Base-by-base conservation (phyloP, 2,888 invertebrate genomes). In the Papilio gigon region DNA sequence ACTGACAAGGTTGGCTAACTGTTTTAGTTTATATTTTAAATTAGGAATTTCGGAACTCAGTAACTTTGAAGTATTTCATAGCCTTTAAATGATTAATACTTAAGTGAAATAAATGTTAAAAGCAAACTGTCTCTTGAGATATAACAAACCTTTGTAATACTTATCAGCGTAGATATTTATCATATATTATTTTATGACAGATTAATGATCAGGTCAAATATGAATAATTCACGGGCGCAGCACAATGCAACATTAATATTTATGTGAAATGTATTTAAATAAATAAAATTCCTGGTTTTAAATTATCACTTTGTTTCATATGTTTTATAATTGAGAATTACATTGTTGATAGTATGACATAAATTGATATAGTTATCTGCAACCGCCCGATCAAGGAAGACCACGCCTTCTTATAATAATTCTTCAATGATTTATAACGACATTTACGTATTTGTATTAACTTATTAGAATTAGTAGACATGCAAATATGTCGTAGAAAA, bases 151-250 rank as follows among this genome's bases (percentile, higher is more conserved):
- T 56, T 56, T 56, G 30, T 17, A 56, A 56, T 56, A 56, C 14
- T 56, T 56, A 56, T 56, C 53, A 56, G 53, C 53, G 30, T 30
- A 30, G 20, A 27, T 65, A 40, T 37, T 53, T 65, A 37, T 56
- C 40, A 56, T 65, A 65, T 17, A 65, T 65, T 56, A 65, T 65
- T 56, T 56, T 56, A 59, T 66, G 65, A 66, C 59, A 66, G 59
- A 66, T 59, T 59, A 66, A 66, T 66, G 59, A 59, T 59, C 42
- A 47, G 44, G 59, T 47, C 65, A 44, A 47, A n/a, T 59, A 66
- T 66, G 42, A 66, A 66, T 66, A 66, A 66, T 66, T 66, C 65
- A 66, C 44, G 35, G 65, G 40, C 56, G 30, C 40, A 4, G 59
- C 59, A 59, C 65, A 65, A 65, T 59, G 37, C 58, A 35, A 17